Base-by-base conservation (phyloP, 2,113 vertebrate genomes). In the Tenrec ecaudatus region DNA sequence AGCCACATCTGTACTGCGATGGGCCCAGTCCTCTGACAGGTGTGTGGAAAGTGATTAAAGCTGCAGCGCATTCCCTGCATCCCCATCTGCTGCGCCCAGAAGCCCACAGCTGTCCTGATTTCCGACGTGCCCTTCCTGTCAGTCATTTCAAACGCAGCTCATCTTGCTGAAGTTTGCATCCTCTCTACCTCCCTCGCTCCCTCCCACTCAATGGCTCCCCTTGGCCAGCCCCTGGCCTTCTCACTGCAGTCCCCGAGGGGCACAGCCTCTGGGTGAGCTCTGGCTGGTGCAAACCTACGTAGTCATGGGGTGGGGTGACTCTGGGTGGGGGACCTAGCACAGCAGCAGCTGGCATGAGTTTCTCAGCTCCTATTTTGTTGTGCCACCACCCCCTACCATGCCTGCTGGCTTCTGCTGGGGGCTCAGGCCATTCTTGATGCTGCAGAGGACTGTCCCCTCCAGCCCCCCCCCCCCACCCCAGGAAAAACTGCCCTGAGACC, bases 41-140 rank as follows among this genome's bases (percentile, higher is more conserved):
- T 94, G 89, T 92, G 89, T 96, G 96, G 97, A 97, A 97, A 94
- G 73, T 90, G 92, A 96, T 97, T 97, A 97, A 94, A 97, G 92
- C 91, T 90, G 68, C 73, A 66, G 27, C 88, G 82, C 68, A 90
- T 91, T 96, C 94, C 94, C 94, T 75, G 58, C 94, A 92, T 77
- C 90, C 78, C 86, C 95, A 95, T 94, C 92, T 96, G 92, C 88
- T 95, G 76, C 20, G 58, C 6, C 3, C 88, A 95, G 84, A 38
- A 91, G 83, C 88, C 86, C 92, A 93, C 94, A 97, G 95, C 92
- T 97, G 94, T 97, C 97, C 96, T 77, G 31, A 85, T 95, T 96
- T 95, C 95, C 82, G 86, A 90, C 43, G 4, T 89, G 93, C 92
- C 62, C 73, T 95, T 96, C 88, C 96, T 96, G 82, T 88, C 92